Evolutionary conservation across 2,113 vertebrate genomes (phyloP).

Genomic region (Fregetta grallaria): DNA sequence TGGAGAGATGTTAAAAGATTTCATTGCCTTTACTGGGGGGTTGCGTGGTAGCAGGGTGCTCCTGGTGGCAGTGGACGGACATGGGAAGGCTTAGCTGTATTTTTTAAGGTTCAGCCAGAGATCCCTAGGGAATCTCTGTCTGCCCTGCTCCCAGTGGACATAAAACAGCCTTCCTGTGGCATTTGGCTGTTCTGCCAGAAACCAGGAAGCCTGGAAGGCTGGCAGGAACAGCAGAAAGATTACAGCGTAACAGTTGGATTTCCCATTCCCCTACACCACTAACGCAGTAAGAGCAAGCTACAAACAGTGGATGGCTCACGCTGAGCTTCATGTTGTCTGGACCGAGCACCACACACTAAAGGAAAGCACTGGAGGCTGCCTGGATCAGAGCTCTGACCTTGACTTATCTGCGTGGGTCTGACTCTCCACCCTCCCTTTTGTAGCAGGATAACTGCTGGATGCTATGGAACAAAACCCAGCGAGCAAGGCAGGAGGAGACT

Average conservation of each 20-base stretch:
- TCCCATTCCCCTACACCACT: neutral
- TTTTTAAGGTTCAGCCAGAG: neutral
- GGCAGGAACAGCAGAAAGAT: constrained; percentile 45
- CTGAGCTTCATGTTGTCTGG: neutral
- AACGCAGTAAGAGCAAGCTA: neutral
- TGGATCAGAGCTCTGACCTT: neutral
- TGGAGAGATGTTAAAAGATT: neutral
- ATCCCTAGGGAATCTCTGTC: neutral
- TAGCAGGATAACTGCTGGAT: neutral
- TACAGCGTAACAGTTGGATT: neutral
- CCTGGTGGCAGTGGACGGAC: fast-evolving
- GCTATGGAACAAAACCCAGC: constrained; percentile 9
- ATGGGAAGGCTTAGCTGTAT: fast-evolving
- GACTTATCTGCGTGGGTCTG: neutral
- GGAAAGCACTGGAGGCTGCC: neutral
- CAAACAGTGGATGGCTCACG: neutral
- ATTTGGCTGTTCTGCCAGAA: constrained; percentile 10
- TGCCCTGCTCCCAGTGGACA: neutral
- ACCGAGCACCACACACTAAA: neutral
- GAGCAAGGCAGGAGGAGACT: constrained; percentile 41
- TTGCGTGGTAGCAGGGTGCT: neutral
- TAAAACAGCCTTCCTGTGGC: neutral
- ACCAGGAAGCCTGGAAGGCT: constrained; percentile 43
- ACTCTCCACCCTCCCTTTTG: neutral
- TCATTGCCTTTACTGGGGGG: neutral